Evolutionary conservation across 2,888 invertebrate species (phyloP), one percentile per base, ranked within the genome.

Genomic region (Ceriagrion tenellum): DNA sequence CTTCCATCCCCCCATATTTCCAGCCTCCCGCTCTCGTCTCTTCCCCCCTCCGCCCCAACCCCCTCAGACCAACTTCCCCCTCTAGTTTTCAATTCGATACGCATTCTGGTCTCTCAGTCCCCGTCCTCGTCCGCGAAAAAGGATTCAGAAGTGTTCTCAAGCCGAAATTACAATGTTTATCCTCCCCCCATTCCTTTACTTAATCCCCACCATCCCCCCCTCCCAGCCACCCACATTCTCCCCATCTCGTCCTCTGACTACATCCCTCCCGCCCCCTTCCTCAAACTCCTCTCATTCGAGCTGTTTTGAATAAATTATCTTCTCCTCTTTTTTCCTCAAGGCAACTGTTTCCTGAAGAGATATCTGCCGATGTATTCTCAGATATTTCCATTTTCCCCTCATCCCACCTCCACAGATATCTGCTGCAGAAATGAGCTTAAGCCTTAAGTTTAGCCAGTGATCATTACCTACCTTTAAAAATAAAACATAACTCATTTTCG

Each of bases 251-350:
- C 81, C 10, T 35, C 81, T 26, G 4, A 47, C 47, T 8, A 8
- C 47, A 47, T 8, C 47, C 16, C 30, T 12, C 81, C 30, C 81
- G 1, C 2, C 81, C 35, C 69, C 69, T 10, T 16, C 59, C 59
- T 59, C 16, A 16, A 3, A 59, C 59, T 13, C 8, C 81, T 35
- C 81, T 81, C 81, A 55, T 89, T n/a, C 26, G 89, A 16, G 12
- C n/a, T 55, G 26, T 89, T 55, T 89, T n/a, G 89, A 89, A 89
- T 89, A 89, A 89, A 89, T 89, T 89, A 89, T 89, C 55, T 55
- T 26, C 55, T 35, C 81, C 81, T 81, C 18, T 81, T 69, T 69
- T 81, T 81, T 81, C 35, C 81, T 35, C 35, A 18, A 35, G 3
- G 69, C 30, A 81, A 89, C n/a, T n/a, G 47, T 89, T 89, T 55